Evolutionary conservation across 2,888 invertebrate species (phyloP), one percentile per base, ranked within the genome.

Genomic region (Drosophila mettleri): DNA sequence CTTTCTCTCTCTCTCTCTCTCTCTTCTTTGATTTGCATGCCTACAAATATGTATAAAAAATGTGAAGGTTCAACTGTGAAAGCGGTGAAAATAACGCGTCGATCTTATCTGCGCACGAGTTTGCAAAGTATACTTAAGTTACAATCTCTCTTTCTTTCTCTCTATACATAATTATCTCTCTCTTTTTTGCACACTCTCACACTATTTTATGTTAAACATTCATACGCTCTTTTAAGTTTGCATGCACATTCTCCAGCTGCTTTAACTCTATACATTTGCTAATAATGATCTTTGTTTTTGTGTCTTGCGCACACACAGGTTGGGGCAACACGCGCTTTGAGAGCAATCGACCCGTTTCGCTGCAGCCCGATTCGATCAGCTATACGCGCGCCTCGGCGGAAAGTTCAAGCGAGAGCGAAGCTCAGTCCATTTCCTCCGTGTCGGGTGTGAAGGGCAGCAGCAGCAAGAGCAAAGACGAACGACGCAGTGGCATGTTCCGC

Each of bases 321-420:
- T 92, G 92, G 92, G 92, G 92, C 52, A 88, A 86, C 38, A 82
- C 77, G 39, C 92, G 92, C 67, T 92, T 90, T 67, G 92, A 92
- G 63, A 67, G 89, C 61, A 88, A 74, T 63, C 91, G 92, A 39
- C 92, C 92, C 20, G 89, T 91, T n/a, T 92, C 92, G 9, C 77
- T 90, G 60, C 90, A 89, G 61, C 90, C 91, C 52, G 90, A 91
- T 52, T 89, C 91, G 16, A 86, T 92, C 12, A 89, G 89, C 58
- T 84, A 91, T 39, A 87, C 91, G 34, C 90, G 92, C 18, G 89
- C 88, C 2, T 90, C 90, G 2, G 92, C 92, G 27, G 92, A 92
- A 72, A 92, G 92, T 71, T 92, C 92, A 48, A 92, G 92, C 79
- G 92, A 92, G 78, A 92, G 92, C 72, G 92, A 92, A 77, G 92